Evolutionary conservation across 2,113 vertebrate genomes (phyloP).

Genomic region (Crotalus tigris): DNA sequence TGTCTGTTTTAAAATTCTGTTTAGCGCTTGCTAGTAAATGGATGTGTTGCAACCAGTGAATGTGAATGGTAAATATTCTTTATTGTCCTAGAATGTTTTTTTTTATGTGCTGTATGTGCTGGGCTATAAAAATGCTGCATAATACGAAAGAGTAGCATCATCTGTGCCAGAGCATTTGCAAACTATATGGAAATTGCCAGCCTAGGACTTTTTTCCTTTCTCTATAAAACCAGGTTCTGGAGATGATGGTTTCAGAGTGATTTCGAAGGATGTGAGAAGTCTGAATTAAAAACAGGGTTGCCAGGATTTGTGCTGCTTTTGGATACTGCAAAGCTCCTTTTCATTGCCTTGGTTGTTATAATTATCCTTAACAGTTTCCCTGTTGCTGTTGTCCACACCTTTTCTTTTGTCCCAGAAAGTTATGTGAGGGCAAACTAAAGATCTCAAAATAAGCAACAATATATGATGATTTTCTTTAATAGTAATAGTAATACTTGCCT

Average conservation of each 20-base stretch:
- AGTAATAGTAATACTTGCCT: neutral
- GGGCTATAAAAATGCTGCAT: neutral
- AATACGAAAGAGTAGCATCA: neutral
- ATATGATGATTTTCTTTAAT: neutral
- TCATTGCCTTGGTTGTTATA: neutral
- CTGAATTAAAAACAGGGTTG: neutral
- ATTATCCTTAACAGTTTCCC: neutral
- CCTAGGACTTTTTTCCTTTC: neutral
- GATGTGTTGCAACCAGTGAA: neutral
- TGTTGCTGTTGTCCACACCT: neutral
- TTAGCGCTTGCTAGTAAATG: neutral
- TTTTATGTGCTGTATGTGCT: neutral
- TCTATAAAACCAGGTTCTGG: neutral
- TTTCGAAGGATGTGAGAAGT: neutral
- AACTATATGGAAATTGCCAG: neutral
- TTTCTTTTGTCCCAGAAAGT: neutral
- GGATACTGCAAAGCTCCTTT: neutral
- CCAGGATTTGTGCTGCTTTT: neutral
- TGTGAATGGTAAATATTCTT: neutral
- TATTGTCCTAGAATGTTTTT: neutral
- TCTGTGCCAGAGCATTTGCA: neutral
- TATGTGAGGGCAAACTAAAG: neutral
- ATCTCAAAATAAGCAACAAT: neutral
- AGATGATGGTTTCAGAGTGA: neutral
- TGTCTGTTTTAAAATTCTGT: neutral